A percentile compares a stretch with the other conserved stretches of the same genome.
These are phyloP conservation scores for Melanchra persicariae DNA, from an alignment of 2,888 invertebrate genomes.

Conservation along the genomic window DNA sequence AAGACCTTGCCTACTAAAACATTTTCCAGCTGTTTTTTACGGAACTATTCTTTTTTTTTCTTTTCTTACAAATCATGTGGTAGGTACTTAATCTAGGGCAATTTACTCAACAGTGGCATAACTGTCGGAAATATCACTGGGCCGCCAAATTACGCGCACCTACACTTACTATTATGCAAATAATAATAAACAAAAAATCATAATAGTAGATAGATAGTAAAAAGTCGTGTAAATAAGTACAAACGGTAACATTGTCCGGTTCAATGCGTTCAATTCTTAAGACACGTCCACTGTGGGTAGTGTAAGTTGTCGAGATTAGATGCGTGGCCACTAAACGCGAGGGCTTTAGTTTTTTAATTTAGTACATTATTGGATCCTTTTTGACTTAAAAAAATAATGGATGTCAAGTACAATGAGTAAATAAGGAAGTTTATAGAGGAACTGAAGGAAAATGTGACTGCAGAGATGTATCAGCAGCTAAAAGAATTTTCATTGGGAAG, in stretches of 20 bases:
- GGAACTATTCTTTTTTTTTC: too few species aligned
- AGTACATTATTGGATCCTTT: background rate
- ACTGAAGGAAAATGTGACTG: background rate
- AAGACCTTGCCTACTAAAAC: too few species aligned
- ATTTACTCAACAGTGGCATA: background rate
- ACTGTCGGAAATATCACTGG: background rate
- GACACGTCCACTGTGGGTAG: conserved; percentile 87
- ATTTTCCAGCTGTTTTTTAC: background rate
- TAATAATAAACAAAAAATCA: conserved; percentile 32
- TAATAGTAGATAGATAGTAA: conserved; percentile 51
- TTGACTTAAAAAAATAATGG: too few species aligned
- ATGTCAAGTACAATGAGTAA: background rate
- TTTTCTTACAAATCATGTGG: background rate
- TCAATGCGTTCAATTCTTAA: conserved; percentile 85
- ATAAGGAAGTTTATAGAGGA: background rate
- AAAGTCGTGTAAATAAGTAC: conserved; percentile 73
- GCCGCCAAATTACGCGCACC: conserved; percentile 14
- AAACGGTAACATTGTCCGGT: conserved; percentile 87
- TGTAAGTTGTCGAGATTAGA: conserved; percentile 86
- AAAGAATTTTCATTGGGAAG: too few species aligned
- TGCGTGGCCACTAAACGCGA: conserved; percentile 73
- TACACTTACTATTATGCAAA: conserved; percentile 34
- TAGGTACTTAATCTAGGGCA: background rate
- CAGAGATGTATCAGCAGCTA: too few species aligned
- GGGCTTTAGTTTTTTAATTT: conserved; percentile 5